Base-by-base conservation (phyloP, 2,888 invertebrate species). In the Cataglyphis livida region DNA sequence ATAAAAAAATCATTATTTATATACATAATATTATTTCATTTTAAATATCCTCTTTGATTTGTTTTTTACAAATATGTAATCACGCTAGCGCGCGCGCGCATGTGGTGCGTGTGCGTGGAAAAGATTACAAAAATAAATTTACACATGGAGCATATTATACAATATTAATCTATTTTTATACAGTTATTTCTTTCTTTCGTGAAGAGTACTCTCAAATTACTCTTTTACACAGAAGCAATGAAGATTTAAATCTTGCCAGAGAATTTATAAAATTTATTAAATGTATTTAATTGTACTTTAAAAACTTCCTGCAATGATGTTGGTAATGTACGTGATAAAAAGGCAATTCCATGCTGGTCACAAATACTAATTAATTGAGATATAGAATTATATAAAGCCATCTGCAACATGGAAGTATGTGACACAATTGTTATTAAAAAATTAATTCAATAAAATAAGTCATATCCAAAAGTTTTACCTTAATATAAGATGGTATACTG, bases 241-340 rank as follows among this genome's bases (percentile, higher is more conserved):
- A 74, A 51, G 5, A 35, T 1, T 84, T 91, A 94, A 82, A 94
- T 92, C 87, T 94, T 94, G 32, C 94, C 94, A 41, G 91, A 92
- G 70, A 92, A 94, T 88, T 94, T 94, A 76, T 93, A 89, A 83
- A 92, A 94, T 84, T 93, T 94, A 32, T 91, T 91, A 75, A 93
- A 94, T 12, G 88, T 88, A 28, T 92, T 87, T 73, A 92, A 90
- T n/a, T 92, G 91, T 3, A 85, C 88, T 79, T 93, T 93, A 61
- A 94, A 94, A 64, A 94, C 89, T 86, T 92, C 93, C 83, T 93
- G 92, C 75, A 91, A 91, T 0, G 92, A 89, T 41, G 85, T 15
- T 65, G 94, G 92, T 62, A 94, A 76, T 18, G 91, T 90, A 66
- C 94, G 90, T 4, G 89, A 92, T 15, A 94, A 87, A 38, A 93